Base-by-base conservation (phyloP, 2,113 vertebrate species). In the Dasyornis broadbenti region DNA sequence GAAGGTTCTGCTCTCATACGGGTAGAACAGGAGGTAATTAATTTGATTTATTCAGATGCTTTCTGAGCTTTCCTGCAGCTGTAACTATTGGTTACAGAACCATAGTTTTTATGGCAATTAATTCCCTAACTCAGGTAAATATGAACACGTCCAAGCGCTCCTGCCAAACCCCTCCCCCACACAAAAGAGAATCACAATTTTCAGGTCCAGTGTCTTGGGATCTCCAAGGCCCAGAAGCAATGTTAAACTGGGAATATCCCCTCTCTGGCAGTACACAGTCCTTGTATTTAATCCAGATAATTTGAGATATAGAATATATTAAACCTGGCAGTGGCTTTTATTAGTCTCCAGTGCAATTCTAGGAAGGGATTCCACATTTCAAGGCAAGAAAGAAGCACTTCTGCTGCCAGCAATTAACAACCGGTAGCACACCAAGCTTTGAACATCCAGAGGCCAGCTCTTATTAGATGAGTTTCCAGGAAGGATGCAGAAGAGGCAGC, bases 251-350 rank as follows among this genome's bases (percentile, higher is more conserved):
- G 92, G 90, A 95, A 96, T 94, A 92, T 61, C 80, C 94, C 82
- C 60, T 65, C 86, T 84, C 90, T 92, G 90, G 92, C 89, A 84
- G 80, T n/a, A 81, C 56, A 75, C 20, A 57, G 69, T 28, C 53
- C 69, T 94, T 86, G 69, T 83, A 92, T 94, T 92, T 92, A 93
- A 94, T 92, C 91, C 90, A 91, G 91, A 89, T 95, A 93, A 96
- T 90, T 92, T 93, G 69, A 72, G 80, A 93, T 88, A 95, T 79
- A 86, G 95, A 88, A 81, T 90, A 94, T 71, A 96, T 93, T 96
- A 96, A 94, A 96, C 69, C 40, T 90, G 86, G 92, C 94, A 92
- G 53, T 9, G 57, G 76, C 31, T 93, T 92, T 94, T 90, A 95
- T 93, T 86, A 89, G 90, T 93, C 90, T 88, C 92, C 53, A 72